Percentiles rank a stretch among this genome's conserved stretches.
phyloP scores from a whole-genome alignment of 2,113 vertebrate genomes.

The Boleophthalmus pectinirostris region DNA sequence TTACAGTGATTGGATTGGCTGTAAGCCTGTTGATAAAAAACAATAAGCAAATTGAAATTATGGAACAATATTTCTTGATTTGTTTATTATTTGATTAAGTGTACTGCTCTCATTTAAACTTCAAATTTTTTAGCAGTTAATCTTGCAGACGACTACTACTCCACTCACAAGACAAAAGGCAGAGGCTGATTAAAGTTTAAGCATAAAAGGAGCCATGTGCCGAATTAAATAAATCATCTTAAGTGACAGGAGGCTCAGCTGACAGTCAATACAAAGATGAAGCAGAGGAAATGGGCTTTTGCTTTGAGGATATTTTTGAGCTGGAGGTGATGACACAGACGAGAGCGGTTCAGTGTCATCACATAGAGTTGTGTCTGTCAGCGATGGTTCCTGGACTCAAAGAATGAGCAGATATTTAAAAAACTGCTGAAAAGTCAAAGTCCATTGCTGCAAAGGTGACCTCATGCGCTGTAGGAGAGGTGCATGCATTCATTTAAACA shows the following conservation, averaged over 20 bases:
- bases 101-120: too few species aligned
- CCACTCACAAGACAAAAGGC: constrained; percentile 32
- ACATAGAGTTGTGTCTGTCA: constrained; percentile 25
- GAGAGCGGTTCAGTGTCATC: constrained; percentile 16
- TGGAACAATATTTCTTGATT: too few species aligned
- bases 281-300: constrained; percentile 31
- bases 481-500: constrained; percentile 24
- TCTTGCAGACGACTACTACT: constrained; percentile 12
- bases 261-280: constrained; percentile 17
- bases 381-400: constrained; percentile 22
- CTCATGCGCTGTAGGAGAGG: constrained; percentile 13
- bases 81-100: too few species aligned
- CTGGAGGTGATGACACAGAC: constrained; percentile 23
- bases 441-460: constrained; percentile 21
- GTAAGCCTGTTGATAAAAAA: too few species aligned
- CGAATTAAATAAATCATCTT: constrained; percentile 28
- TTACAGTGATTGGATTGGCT: too few species aligned
- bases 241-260: constrained; percentile 28
- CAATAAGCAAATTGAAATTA: too few species aligned
- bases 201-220: constrained; percentile 34
- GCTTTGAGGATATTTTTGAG: constrained; percentile 27
- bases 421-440: constrained; percentile 35
- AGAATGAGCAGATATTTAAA: constrained; percentile 21
- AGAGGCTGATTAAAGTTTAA: constrained; percentile 29
- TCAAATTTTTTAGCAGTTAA: too few species aligned